Conservation (phyloP, 1,140 invertebrate species). For the Pararge aegeria region DNA sequence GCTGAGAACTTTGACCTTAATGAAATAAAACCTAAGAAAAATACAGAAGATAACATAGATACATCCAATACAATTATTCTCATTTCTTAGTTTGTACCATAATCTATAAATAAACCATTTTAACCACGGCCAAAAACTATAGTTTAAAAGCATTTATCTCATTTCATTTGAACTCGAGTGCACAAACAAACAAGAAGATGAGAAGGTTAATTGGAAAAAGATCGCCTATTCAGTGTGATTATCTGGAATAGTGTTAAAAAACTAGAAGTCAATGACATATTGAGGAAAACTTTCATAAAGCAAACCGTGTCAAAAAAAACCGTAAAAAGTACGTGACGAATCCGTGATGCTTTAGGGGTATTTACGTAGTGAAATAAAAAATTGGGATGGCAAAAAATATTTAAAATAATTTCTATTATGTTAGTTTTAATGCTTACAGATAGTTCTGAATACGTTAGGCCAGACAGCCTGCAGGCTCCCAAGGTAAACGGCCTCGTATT, state of each 20-base stretch:
- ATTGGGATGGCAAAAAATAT: constrained; percentile 25
- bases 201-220: constrained; percentile 21
- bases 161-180: background rate
- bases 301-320: constrained; percentile 46
- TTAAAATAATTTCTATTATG: constrained; percentile 17
- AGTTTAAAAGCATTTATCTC: background rate
- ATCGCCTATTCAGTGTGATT: constrained; percentile 30
- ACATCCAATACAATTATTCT: too few species aligned
- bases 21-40: too few species aligned
- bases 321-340: constrained; percentile 64
- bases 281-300: constrained; percentile 60
- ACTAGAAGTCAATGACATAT: constrained; percentile 56
- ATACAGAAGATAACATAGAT: too few species aligned
- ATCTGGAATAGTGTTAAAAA: constrained; percentile 35
- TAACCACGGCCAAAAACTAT: too few species aligned
- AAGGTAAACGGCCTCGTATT: constrained; percentile 32
- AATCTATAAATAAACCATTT: too few species aligned
- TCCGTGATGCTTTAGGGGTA: constrained; percentile 42
- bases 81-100: too few species aligned
- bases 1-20: too few species aligned
- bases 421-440: constrained; percentile 24
- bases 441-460: constrained; percentile 45
- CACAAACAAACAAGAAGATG: constrained; percentile 11
- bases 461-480: background rate
- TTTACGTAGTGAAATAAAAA: constrained; percentile 35